Base-by-base conservation (phyloP, 2,888 invertebrate species). In the Ophion ventricosus region DNA sequence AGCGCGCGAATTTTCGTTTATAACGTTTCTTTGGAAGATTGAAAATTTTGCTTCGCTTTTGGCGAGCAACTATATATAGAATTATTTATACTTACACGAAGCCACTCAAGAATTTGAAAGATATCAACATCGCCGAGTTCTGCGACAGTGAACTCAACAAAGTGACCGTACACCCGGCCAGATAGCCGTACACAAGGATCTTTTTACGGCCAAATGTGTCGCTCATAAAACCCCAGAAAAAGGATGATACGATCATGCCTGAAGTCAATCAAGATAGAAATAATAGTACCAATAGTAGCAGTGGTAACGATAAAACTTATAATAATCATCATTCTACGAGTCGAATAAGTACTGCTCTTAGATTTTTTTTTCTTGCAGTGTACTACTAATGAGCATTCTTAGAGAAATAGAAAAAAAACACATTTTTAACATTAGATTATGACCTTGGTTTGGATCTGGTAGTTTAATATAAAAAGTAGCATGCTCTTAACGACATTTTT, bases 221-320 rank as follows among this genome's bases (percentile, higher is more conserved):
- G 14, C 92, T 90, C 85, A 93, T 85, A 11, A 93, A 93, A n/a
- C 94, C 94, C 94, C 94, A 94, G 78, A 94, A 87, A 87, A 94
- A 94, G 0, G 94, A 94, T 8, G 94, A 94, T 61, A 94, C 89
- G 90, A 95, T 93, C 94, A 94, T 94, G 75, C 95, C 95, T 95
- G 88, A 29, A 85, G 85, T 11, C 23, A 56, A 54, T n/a, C 75
- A 56, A 23, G 63, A 54, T 17, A 54, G 17, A 35, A 35, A 35
- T 17, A 49, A 49, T 17, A 14, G 43, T 2, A 43, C 2, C 10
- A 10, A 43, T 43, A 14, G 14, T 43, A 35, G 7, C 0, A 35
- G 5, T 35, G 8, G 35, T 35, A 35, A 35, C 35, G 35, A 8
- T 35, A 8, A 8, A 8, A 35, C 0, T 35, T 8, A 35, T 35